phyloP scores from a whole-genome alignment of 2,888 invertebrate species.

The Dryocosmus kuriphilus region DNA sequence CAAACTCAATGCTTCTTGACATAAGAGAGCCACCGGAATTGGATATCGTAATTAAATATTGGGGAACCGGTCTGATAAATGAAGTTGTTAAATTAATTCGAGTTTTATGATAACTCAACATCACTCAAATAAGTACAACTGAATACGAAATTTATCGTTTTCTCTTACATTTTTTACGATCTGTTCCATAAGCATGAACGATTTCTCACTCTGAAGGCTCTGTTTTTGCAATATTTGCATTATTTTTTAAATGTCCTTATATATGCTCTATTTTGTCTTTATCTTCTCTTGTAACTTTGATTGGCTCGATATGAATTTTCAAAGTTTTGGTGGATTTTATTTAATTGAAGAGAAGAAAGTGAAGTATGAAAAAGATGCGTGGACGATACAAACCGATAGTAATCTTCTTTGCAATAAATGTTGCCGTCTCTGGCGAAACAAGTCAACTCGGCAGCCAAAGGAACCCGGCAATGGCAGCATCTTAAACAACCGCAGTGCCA shows the following conservation, averaged over 20 bases:
- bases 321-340: not conserved
- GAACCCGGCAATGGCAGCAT: conserved; percentile 91
- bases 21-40: conserved; percentile 27
- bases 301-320: not conserved
- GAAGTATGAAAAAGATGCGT: conserved; percentile 12
- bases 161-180: not conserved
- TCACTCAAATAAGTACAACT: conserved; percentile 18
- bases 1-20: conserved; percentile 26
- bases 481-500: conserved; percentile 93
- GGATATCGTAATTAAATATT: conserved; percentile 35
- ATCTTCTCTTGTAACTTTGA: not conserved
- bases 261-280: not conserved
- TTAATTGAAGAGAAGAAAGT: conserved; percentile 13
- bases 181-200: not conserved
- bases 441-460: conserved; percentile 91
- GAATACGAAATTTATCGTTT: conserved; percentile 2
- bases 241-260: not conserved
- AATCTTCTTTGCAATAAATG: conserved; percentile 96
- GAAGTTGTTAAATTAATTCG: conserved; percentile 12
- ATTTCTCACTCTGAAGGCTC: not conserved
- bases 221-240: too few species aligned
- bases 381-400: conserved; percentile 86
- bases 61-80: conserved; percentile 30
- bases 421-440: conserved; percentile 94
- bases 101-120: conserved; percentile 7